A percentile compares a stretch with the other conserved stretches of the same genome.
These are phyloP conservation scores for Hippopotamus amphibius DNA, from an alignment of 2,113 vertebrate species.

Conservation along the genomic window DNA sequence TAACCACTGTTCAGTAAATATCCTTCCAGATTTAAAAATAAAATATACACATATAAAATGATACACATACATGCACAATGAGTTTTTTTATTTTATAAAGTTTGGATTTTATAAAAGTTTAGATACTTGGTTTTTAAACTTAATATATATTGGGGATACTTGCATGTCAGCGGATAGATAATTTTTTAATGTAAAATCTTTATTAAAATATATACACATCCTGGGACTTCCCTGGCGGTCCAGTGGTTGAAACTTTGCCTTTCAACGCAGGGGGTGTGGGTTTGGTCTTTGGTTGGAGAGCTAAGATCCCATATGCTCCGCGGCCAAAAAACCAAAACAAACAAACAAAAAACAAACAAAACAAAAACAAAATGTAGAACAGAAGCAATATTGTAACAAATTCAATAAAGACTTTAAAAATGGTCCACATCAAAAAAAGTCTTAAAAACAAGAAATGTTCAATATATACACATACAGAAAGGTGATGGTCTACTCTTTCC, in stretches of 20 bases:
- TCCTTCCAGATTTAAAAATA: not conserved
- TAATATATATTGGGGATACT: not conserved
- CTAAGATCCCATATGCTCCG: too few species aligned
- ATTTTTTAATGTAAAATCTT: conserved; percentile 29
- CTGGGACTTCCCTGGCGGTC: too few species aligned
- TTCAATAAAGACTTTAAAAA: too few species aligned
- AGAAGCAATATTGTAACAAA: too few species aligned
- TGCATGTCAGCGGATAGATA: not conserved
- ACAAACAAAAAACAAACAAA: too few species aligned
- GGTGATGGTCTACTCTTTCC: not conserved
- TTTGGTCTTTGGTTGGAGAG: too few species aligned
- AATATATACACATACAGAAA: not conserved
- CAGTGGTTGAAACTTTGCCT: too few species aligned
- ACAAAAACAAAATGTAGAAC: too few species aligned
- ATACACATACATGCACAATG: not conserved
- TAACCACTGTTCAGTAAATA: conserved; percentile 28
- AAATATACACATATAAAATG: not conserved
- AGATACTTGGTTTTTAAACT: not conserved
- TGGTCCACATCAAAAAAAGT: too few species aligned
- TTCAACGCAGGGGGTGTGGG: too few species aligned
- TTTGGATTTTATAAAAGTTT: conserved; percentile 42
- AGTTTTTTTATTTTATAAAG: not conserved
- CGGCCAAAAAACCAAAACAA: too few species aligned
- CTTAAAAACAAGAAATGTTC: too few species aligned
- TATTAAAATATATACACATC: conserved; percentile 8